Conservation (phyloP, 2,888 invertebrate genomes). For the Aricia artaxerxes region DNA sequence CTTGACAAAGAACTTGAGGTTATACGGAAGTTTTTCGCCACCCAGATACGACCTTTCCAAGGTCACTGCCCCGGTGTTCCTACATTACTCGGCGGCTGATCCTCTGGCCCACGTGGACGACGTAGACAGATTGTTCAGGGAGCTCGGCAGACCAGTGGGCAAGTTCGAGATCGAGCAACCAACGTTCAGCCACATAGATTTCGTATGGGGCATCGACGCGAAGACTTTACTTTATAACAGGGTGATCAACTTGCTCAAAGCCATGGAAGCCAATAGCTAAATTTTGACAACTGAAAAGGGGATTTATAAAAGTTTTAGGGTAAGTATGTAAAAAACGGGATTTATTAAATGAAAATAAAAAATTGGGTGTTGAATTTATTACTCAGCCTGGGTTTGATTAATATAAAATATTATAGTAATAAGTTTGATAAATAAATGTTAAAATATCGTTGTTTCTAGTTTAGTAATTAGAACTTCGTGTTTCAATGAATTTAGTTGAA, state of each 20-base stretch:
- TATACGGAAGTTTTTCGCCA: conserved; percentile 77
- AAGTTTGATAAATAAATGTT: too few relatives aligned
- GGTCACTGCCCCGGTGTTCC: conserved; percentile 81
- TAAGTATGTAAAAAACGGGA: too few relatives aligned
- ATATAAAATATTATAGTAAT: too few relatives aligned
- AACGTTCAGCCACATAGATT: conserved; percentile 85
- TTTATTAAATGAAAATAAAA: too few relatives aligned
- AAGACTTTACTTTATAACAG: conserved; percentile 80
- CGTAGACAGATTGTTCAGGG: conserved; percentile 74
- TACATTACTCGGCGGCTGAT: conserved; percentile 84
- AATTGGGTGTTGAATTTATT: too few relatives aligned
- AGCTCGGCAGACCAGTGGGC: conserved; percentile 77
- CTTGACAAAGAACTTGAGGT: conserved; percentile 67
- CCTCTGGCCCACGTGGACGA: conserved; percentile 81
- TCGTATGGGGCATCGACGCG: conserved; percentile 48
- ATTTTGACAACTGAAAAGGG: background rate
- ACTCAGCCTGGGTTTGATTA: too few relatives aligned
- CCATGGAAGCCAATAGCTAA: conserved; percentile 49
- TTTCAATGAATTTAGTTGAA: too few relatives aligned
- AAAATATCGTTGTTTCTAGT: too few relatives aligned
- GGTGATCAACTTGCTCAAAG: conserved; percentile 75
- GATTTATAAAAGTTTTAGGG: background rate
- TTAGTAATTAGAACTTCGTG: too few relatives aligned
- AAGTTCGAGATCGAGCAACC: conserved; percentile 78
- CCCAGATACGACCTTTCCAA: conserved; percentile 81